A percentile compares a stretch with the other conserved stretches of the same genome.
phyloP scores from a whole-genome alignment of 2,113 vertebrate genomes.

The Ciconia stormi region DNA sequence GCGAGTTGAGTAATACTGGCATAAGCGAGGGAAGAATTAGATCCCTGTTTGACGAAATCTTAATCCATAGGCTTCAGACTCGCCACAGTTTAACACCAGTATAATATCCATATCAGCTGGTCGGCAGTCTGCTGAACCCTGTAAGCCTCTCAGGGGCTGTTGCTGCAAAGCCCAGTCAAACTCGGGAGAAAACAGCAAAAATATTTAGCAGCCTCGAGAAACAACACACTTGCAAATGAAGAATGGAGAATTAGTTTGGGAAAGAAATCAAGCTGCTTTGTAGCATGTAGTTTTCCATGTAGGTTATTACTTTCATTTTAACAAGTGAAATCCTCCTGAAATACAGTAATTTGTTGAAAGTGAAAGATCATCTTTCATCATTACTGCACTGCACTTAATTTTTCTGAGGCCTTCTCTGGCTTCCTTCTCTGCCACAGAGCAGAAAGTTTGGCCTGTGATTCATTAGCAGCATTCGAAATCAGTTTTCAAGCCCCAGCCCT shows the following conservation, averaged over 20 bases:
- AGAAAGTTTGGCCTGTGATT: not conserved
- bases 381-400: not conserved
- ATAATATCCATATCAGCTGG: not conserved
- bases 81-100: not conserved
- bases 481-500: not conserved
- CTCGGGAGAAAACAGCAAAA: not conserved
- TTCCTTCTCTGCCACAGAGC: not conserved
- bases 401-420: conserved; percentile 21
- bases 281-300: conserved; percentile 2
- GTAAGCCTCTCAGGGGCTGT: not conserved
- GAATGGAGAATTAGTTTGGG: conserved; percentile 31
- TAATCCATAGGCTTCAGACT: not conserved
- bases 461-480: not conserved
- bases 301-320: conserved; percentile 47
- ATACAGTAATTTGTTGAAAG: conserved; percentile 53
- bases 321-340: conserved; percentile 45
- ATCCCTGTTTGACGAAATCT: not conserved
- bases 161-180: not conserved
- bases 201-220: not conserved
- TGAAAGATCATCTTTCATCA: conserved; percentile 30
- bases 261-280: conserved; percentile 41
- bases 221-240: not conserved
- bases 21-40: not conserved
- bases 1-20: not conserved
- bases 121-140: not conserved